A percentile compares a stretch with the other conserved stretches of the same genome.
Conservation (phyloP, 2,888 invertebrate genomes). For the Ornithoptera alexandrae region DNA sequence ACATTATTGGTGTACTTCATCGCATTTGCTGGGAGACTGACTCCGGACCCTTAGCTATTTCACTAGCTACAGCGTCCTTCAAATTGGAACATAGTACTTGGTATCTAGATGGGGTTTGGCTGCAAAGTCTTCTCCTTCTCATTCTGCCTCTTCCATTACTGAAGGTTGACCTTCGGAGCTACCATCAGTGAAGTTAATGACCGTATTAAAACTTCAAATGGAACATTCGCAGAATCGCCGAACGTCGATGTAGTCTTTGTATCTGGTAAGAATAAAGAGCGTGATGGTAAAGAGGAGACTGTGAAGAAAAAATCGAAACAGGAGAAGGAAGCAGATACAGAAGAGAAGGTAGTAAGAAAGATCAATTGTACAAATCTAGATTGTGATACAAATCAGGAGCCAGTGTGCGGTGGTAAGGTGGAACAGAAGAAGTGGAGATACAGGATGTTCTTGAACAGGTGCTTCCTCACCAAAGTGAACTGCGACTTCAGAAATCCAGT, state of each 20-base stretch:
- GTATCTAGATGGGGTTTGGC: no score
- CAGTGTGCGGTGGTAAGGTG: constrained; percentile 56
- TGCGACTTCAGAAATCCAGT: constrained; percentile 54
- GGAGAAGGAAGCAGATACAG: constrained; percentile 12
- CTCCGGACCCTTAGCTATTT: no score
- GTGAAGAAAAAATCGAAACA: constrained; percentile 9
- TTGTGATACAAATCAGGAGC: constrained; percentile 49
- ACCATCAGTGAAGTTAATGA: neutral
- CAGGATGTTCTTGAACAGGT: constrained; percentile 63
- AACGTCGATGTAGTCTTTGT: constrained; percentile 51
- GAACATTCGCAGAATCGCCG: constrained; percentile 42
- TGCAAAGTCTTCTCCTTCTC: no score
- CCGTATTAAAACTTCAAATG: neutral
- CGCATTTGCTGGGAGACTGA: no score
- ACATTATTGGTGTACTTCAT: no score
- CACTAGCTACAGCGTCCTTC: no score
- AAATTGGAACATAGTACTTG: no score
- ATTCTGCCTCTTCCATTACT: no score
- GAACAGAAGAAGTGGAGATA: constrained; percentile 47
- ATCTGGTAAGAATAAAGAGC: constrained; percentile 54
- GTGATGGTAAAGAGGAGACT: constrained; percentile 33
- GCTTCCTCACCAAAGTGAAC: constrained; percentile 66
- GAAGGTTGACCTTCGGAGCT: no score
- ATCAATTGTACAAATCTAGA: constrained; percentile 52
- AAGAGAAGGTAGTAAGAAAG: constrained; percentile 18